Evolutionary conservation across 2,888 invertebrate species (phyloP).

Genomic region (Notocelia uddmanniana): DNA sequence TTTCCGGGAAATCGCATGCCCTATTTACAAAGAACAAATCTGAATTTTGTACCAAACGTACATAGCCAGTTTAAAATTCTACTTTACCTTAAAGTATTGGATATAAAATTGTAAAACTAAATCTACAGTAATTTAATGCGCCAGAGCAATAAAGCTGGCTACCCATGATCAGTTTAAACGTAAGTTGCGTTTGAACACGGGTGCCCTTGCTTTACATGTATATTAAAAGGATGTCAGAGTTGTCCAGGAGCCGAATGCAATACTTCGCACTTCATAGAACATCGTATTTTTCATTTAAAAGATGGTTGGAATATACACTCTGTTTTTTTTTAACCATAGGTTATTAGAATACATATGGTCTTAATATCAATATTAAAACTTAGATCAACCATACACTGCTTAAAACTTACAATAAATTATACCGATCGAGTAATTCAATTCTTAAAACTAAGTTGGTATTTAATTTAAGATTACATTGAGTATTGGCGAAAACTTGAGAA

Average conservation of each 20-base stretch:
- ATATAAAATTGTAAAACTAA: constrained; percentile 49
- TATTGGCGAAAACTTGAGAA: constrained; percentile 49
- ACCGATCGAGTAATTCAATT: constrained; percentile 38
- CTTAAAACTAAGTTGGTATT: constrained; percentile 46
- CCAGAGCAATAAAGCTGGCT: not conserved
- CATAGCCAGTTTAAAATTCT: constrained; percentile 51
- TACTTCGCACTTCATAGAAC: constrained; percentile 14
- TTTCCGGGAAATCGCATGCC: too few relatives aligned
- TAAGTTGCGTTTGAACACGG: not conserved
- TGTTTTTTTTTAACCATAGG: not conserved
- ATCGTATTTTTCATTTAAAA: not conserved
- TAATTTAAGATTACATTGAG: constrained; percentile 48
- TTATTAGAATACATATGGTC: constrained; percentile 15
- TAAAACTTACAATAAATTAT: constrained; percentile 46
- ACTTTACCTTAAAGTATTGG: constrained; percentile 49
- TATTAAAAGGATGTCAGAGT: not conserved
- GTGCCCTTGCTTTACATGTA: not conserved
- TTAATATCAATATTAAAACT: constrained; percentile 9
- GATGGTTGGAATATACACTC: not conserved
- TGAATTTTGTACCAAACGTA: constrained; percentile 33
- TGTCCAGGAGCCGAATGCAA: constrained; percentile 18
- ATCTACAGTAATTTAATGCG: constrained; percentile 26
- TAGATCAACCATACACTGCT: constrained; percentile 24
- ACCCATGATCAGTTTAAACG: not conserved
- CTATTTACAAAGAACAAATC: constrained; percentile 27